These are phyloP conservation scores for Microcebus griseorufus DNA, from an alignment of 2,113 vertebrate genomes.

Conservation along the genomic window DNA sequence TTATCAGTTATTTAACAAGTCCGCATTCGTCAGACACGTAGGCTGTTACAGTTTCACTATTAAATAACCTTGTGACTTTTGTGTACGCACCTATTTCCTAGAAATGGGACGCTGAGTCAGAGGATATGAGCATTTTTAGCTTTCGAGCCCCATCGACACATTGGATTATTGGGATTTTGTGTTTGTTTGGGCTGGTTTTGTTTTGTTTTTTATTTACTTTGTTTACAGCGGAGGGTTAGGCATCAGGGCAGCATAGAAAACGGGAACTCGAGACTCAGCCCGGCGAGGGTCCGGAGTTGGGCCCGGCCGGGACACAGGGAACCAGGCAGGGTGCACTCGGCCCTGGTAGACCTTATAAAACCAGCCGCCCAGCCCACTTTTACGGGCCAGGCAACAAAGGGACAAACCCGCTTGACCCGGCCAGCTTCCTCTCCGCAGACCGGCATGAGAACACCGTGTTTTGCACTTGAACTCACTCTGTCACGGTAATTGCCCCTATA, in stretches of 20 bases:
- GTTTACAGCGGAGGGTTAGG: background rate
- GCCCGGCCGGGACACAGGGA: conserved; percentile 41
- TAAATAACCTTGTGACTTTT: background rate
- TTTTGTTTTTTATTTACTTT: background rate
- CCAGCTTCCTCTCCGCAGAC: background rate
- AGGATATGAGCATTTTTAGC: background rate
- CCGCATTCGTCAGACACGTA: background rate
- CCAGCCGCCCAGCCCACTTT: conserved; percentile 25
- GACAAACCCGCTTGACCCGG: background rate
- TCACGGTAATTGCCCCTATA: conserved; percentile 35
- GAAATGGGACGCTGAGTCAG: background rate
- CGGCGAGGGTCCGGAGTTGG: accelerated
- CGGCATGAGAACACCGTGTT: background rate
- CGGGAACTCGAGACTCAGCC: background rate
- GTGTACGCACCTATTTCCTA: background rate
- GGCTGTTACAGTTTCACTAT: no score
- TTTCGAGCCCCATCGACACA: background rate
- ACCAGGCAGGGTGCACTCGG: background rate
- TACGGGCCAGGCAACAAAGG: background rate
- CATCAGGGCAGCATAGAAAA: no score
- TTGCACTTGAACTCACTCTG: background rate
- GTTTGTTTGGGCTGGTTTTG: background rate
- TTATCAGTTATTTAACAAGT: background rate
- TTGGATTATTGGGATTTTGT: background rate
- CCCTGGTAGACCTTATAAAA: background rate